Conservation (phyloP, 2,888 invertebrate species). For the Eupeodes latifasciatus region DNA sequence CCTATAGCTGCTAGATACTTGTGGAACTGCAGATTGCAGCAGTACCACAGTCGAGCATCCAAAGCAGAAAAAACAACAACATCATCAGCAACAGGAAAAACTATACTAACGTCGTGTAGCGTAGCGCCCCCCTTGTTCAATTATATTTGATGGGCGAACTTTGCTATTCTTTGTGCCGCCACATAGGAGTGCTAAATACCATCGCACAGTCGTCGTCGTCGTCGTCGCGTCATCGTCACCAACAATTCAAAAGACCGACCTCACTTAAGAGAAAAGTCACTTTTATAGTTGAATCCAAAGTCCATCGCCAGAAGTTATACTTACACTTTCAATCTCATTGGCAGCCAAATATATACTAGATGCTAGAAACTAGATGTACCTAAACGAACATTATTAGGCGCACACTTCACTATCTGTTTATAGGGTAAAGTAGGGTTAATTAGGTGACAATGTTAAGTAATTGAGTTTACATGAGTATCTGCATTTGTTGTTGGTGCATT, state of each 20-base stretch:
- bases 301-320: conserved; percentile 40
- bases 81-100: neutral
- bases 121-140: conserved; percentile 66
- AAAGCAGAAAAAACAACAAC: neutral
- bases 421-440: conserved; percentile 7
- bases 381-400: conserved; percentile 28
- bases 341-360: conserved; percentile 32
- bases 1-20: neutral
- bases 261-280: conserved; percentile 36
- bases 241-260: conserved; percentile 22
- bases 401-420: conserved; percentile 23
- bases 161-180: conserved; percentile 62
- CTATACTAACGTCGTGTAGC: neutral
- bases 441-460: neutral
- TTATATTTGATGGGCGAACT: conserved; percentile 59
- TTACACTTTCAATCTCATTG: conserved; percentile 71
- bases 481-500: too few species aligned
- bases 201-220: conserved; percentile 21
- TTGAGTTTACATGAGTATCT: neutral
- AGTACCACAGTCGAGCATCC: neutral
- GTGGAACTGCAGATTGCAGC: neutral
- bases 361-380: neutral
- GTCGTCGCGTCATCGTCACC: neutral
- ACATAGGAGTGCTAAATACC: conserved; percentile 71
- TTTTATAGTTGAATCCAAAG: conserved; percentile 60